These are phyloP conservation scores for Megastigmus dorsalis DNA, from an alignment of 2,888 invertebrate species.

Conservation along the genomic window DNA sequence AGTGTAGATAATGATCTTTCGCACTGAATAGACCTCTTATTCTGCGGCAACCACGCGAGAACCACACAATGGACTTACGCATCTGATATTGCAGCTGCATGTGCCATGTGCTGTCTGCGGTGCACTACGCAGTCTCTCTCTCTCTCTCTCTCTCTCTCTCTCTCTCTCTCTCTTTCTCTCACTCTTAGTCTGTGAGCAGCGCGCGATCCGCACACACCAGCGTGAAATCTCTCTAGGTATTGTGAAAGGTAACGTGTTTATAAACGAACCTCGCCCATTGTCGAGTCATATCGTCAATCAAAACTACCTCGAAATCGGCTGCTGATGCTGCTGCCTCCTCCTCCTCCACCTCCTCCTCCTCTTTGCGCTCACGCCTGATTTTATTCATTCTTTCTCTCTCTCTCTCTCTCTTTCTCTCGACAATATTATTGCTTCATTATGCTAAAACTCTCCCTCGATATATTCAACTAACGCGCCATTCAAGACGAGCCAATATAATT, in stretches of 20 bases:
- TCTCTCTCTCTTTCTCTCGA: no score
- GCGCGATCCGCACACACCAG: not conserved
- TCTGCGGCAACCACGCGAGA: constrained; percentile 23
- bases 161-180: no score
- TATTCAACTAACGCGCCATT: not conserved
- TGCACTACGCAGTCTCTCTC: no score
- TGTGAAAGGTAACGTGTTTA: constrained; percentile 44
- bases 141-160: no score
- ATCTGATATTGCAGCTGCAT: constrained; percentile 7
- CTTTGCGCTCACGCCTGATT: no score
- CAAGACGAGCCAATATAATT: no score
- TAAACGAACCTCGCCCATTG: constrained; percentile 45
- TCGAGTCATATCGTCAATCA: constrained; percentile 32
- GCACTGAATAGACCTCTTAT: constrained; percentile 40
- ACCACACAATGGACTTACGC: constrained; percentile 36
- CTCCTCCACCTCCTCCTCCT: no score
- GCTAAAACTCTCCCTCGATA: not conserved
- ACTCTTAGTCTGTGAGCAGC: no score
- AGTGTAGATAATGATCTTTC: constrained; percentile 43
- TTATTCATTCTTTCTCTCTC: no score
- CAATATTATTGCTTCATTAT: no score
- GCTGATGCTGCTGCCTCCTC: no score
- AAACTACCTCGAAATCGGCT: not conserved
- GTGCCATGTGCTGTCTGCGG: no score
- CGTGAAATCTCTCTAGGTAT: constrained; percentile 37